Evolutionary conservation across 2,888 invertebrate genomes (phyloP), one percentile per base, ranked within the genome.

Genomic region (Troides aeacus): DNA sequence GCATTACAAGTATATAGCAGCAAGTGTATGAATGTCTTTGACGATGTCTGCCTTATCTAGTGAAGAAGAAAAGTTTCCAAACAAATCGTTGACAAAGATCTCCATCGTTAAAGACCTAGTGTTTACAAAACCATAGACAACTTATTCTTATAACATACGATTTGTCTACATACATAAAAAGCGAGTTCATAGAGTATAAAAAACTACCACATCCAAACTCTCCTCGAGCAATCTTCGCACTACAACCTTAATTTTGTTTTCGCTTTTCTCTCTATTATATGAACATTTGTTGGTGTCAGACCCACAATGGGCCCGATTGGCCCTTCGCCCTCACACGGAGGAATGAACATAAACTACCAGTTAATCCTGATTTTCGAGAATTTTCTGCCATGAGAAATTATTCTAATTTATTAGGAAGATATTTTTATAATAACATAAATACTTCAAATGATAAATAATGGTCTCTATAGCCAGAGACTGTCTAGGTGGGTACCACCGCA

Each of bases 231-330:
- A 70, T 72, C 74, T 74, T 75, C 71, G 57, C 69, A 71, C 73
- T 70, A 76, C 66, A 46, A 74, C 72, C 71, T 75, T 72, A 70
- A 72, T 68, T 69, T 69, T 64, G 69, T 74, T 76, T 72, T 69
- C 73, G 72, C 77, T 82, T 82, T 81, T 76, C 75, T 80, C 73
- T 77, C 77, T 79, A 81, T 85, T 83, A 85, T 87, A 82, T 85
- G 82, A 79, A 80, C 84, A 89, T 88, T 88, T 81, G 86, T 89
- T 78, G 75, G 76, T 77, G 85, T 88, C 85, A 80, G 72, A 67
- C 74, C 72, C 78, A 89, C 88, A 88, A 88, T 85, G 73, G 81
- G 64, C 75, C 82, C 87, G 87, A 89, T 89, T 88, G 85, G 84
- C 81, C 83, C 67, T 70, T 60, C 23, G 63, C 59, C 63, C 46